Evolutionary conservation across 2,113 vertebrate genomes (phyloP).

Genomic region (Oncorhynchus clarkii): DNA sequence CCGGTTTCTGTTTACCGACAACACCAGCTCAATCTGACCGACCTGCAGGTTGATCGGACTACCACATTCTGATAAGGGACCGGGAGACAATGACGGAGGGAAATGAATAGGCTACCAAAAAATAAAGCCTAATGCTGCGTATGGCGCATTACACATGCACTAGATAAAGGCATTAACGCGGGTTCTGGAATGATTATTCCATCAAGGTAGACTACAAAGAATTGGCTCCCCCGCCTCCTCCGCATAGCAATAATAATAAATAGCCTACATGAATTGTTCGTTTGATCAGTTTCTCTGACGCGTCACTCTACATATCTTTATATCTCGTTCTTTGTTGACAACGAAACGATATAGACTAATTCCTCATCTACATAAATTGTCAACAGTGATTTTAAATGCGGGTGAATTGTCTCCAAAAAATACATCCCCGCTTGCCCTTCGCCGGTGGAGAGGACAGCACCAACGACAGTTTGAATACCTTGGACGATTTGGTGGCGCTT

Average conservation of each 20-base stretch:
- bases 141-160: slow-evolving; percentile 33
- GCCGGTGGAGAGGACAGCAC: background rate
- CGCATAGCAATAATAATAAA: slow-evolving; percentile 13
- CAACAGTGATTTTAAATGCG: background rate
- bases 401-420: background rate
- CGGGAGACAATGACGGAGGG: slow-evolving; percentile 10
- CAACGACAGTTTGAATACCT: slow-evolving; percentile 5
- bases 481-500: background rate
- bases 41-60: slow-evolving; percentile 46
- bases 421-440: slow-evolving; percentile 5
- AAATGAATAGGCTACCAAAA: slow-evolving; percentile 1
- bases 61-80: slow-evolving; percentile 30
- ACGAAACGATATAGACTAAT: slow-evolving; percentile 7
- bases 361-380: background rate
- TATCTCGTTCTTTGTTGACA: background rate
- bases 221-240: background rate
- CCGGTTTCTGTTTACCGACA: slow-evolving; percentile 11
- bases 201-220: slow-evolving; percentile 22
- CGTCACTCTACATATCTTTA: slow-evolving; percentile 9
- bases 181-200: slow-evolving; percentile 11
- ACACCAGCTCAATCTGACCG: slow-evolving; percentile 42
- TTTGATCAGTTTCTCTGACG: slow-evolving; percentile 12
- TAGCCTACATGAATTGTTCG: slow-evolving; percentile 15
- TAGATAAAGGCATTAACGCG: slow-evolving; percentile 14
- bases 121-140: slow-evolving; percentile 23